Evolutionary conservation across 2,888 invertebrate species (phyloP).

Genomic region (Dioctria linearis): DNA sequence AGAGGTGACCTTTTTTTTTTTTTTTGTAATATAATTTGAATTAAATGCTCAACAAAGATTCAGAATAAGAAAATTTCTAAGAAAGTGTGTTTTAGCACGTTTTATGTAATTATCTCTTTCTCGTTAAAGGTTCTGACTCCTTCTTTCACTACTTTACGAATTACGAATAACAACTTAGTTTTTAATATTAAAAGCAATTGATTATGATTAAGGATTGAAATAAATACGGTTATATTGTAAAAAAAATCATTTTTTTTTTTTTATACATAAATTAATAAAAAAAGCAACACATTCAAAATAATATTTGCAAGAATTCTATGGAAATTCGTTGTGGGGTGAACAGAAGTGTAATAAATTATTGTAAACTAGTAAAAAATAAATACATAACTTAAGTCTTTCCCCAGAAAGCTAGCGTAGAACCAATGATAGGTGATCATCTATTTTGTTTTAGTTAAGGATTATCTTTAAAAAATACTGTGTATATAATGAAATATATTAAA

Average conservation of each 20-base stretch:
- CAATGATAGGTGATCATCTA: constrained; percentile 35
- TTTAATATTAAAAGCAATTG: constrained; percentile 39
- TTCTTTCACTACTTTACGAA: constrained; percentile 13
- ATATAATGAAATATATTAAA: constrained; percentile 49
- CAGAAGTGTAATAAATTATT: constrained; percentile 26
- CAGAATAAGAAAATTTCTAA: constrained; percentile 9
- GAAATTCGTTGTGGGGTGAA: background rate
- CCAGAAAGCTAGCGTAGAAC: constrained; percentile 38
- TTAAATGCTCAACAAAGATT: constrained; percentile 38
- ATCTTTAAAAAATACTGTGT: constrained; percentile 29
- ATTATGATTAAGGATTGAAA: constrained; percentile 22
- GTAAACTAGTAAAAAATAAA: constrained; percentile 35
- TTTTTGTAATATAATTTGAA: background rate
- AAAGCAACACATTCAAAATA: background rate
- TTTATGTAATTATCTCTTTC: constrained; percentile 39
- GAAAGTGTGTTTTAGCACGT: constrained; percentile 51
- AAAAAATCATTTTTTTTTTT: constrained; percentile 18
- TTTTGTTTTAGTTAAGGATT: constrained; percentile 45
- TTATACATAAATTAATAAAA: constrained; percentile 28
- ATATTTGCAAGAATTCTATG: background rate
- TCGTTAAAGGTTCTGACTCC: constrained; percentile 20
- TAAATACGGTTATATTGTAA: constrained; percentile 28
- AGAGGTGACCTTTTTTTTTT: background rate
- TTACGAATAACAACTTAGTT: background rate
- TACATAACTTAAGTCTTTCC: constrained; percentile 15